These are phyloP conservation scores for Zoanthus solanderi DNA, from an alignment of 92 coral and sea anemone genomes.

Conservation along the genomic window DNA sequence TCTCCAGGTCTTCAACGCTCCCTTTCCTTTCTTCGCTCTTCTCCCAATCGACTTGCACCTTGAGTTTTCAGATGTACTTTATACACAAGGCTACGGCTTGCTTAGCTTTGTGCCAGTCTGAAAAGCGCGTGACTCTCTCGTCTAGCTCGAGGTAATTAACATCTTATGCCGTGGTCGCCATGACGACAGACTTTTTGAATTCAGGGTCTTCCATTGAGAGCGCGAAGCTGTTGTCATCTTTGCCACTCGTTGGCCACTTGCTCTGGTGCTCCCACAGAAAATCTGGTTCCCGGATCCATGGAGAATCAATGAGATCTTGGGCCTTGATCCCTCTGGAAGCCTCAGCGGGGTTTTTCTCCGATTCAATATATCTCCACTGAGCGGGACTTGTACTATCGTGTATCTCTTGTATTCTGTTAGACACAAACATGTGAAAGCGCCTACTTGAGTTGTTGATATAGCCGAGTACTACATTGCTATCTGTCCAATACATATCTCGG, in stretches of 20 bases:
- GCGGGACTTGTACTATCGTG: constrained; percentile 10
- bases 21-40: neutral
- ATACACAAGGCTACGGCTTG: constrained; percentile 39
- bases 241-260: too few relatives aligned
- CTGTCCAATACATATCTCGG: constrained; percentile 40
- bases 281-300: constrained; percentile 34
- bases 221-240: too few relatives aligned
- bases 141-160: neutral
- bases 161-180: constrained; percentile 16
- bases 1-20: constrained; percentile 38
- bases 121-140: constrained; percentile 21
- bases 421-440: constrained; percentile 57
- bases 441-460: constrained; percentile 32
- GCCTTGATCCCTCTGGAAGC: constrained; percentile 44
- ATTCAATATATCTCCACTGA: constrained; percentile 44
- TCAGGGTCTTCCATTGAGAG: constrained; percentile 40
- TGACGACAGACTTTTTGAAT: constrained; percentile 26
- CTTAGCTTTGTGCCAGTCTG: constrained; percentile 33
- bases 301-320: constrained; percentile 31
- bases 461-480: constrained; percentile 47
- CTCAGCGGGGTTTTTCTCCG: constrained; percentile 41
- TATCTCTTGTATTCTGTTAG: constrained; percentile 48
- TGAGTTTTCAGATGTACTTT: neutral
- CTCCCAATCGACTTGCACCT: neutral
- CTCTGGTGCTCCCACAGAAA: constrained; percentile 48